A percentile compares a stretch with the other conserved stretches of the same genome.
Conservation (phyloP, 2,797 vertebrate genomes). For the Menidia menidia region DNA sequence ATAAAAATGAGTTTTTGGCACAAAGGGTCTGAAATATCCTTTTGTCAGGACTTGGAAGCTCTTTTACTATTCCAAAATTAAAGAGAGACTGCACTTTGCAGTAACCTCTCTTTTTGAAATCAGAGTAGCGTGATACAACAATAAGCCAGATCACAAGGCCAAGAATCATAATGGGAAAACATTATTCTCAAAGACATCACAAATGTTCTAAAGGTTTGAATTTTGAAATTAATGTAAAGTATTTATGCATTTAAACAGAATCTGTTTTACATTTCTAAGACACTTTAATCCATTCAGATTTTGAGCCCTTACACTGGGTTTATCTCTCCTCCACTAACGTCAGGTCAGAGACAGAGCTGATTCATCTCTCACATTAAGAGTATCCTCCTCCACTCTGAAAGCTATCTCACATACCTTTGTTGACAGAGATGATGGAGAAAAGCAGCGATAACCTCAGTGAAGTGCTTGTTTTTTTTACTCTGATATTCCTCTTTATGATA, state of each 20-base stretch:
- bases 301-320: constrained; percentile 6
- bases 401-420: constrained; percentile 33
- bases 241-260: too few relatives aligned
- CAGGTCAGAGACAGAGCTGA: constrained; percentile 42
- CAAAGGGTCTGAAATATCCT: too few relatives aligned
- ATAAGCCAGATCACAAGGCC: not conserved
- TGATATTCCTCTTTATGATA: constrained; percentile 29
- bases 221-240: constrained; percentile 9
- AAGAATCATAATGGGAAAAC: constrained; percentile 7
- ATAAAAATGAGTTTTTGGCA: too few relatives aligned
- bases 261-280: too few relatives aligned
- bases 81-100: too few relatives aligned
- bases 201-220: constrained; percentile 1
- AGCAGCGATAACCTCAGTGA: constrained; percentile 11
- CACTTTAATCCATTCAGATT: constrained; percentile 1
- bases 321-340: constrained; percentile 29
- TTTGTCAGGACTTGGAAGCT: too few relatives aligned
- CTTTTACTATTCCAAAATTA: too few relatives aligned
- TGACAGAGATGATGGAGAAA: constrained; percentile 39
- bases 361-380: constrained; percentile 45
- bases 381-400: constrained; percentile 39
- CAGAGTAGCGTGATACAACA: not conserved
- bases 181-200: constrained; percentile 3
- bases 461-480: constrained; percentile 1
- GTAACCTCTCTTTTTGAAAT: constrained; percentile 9